Base-by-base conservation (phyloP, 2,888 invertebrate species). In the Drosophila kuntzei region DNA sequence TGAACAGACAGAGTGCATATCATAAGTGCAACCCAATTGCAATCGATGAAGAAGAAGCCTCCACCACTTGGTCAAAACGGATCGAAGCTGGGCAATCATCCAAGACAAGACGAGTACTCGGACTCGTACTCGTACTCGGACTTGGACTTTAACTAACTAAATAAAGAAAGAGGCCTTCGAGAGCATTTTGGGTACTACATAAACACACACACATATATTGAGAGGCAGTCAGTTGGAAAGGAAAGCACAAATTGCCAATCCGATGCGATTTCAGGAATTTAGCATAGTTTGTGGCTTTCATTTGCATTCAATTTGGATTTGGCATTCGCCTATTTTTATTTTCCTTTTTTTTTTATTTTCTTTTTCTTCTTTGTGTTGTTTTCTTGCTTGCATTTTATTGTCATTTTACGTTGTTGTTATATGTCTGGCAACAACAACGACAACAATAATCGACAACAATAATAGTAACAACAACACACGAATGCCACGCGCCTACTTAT, bases 401-500 rank as follows among this genome's bases (percentile, higher is more conserved):
- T 80, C 73, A 75, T 81, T 87, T 87, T 86, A 78, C 70, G 76
- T 85, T 85, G 86, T 82, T 80, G 82, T 73, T 81, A 81, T 80
- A 80, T 73, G 79, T 86, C 84, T 77, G 69, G 53, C 74, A 60
- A 47, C 71, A 75, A 39, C 75, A 60, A 72, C 75, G 67, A 78
- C 85, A 82, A 87, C 87, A 80, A 86, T 86, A 86, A 83, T 83
- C 84, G 87, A 81, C 87, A 87, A 84, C 87, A 84, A 84, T 81
- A 83, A 87, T 84, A 81, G 81, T 83, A 86, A 83, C 87, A 83
- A 83, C 84, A 85, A 86, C 90, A 90, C 90, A 90, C 89, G 90
- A 90, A 83, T 90, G 90, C 90, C 90, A 90, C 90, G 90, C 90
- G 90, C 90, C 90, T 90, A 88, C 85, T 89, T 87, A 89, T 84